Evolutionary conservation across 2,113 vertebrate genomes (phyloP), one percentile per base, ranked within the genome.

Genomic region (Colaptes auratus): DNA sequence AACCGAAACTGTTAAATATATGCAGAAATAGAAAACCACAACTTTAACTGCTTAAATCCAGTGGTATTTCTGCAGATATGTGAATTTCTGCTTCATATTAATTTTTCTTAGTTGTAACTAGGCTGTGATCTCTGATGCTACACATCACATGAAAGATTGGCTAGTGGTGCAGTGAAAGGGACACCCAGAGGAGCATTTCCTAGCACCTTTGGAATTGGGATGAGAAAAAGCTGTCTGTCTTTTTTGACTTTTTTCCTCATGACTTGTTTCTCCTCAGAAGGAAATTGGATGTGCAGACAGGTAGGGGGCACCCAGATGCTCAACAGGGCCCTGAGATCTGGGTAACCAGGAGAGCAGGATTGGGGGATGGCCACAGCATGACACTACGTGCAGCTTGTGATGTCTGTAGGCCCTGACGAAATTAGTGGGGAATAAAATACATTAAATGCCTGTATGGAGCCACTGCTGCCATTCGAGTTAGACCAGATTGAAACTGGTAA

Each of bases 71-170:
- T 85, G 33, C 30, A 67, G 33, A 25, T 56, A 28, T 0, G 6
- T 60, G 35, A 63, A 55, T 80, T 92, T 81, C 48, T 80, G 69
- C 53, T 80, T 65, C 6, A 1, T 39, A 20, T 50, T 77, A 66
- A 35, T 72, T 91, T 53, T 59, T 17, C 42, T 18, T 44, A 7
- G 20, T 35, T 33, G 25, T 65, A 60, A 9, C 33, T 52, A 52
- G 36, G 6, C 31, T 36, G 30, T n/a, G 66, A 39, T 60, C 42
- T 74, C 7, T 75, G 6, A 0, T 50, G 30, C 27, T 52, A 36
- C 24, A 13, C 25, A 7, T 14, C 0, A 0, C 69, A 53, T 72
- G 23, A 60, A 71, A 39, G 20, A 11, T 9, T 70, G 70, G 6
- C 25, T 24, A 28, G 44, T 42, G 69, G 13, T 44, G 23, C n/a